A percentile compares a stretch with the other conserved stretches of the same genome.
phyloP scores from a whole-genome alignment of 2,888 invertebrate genomes.

The Cheilosia vernalis region DNA sequence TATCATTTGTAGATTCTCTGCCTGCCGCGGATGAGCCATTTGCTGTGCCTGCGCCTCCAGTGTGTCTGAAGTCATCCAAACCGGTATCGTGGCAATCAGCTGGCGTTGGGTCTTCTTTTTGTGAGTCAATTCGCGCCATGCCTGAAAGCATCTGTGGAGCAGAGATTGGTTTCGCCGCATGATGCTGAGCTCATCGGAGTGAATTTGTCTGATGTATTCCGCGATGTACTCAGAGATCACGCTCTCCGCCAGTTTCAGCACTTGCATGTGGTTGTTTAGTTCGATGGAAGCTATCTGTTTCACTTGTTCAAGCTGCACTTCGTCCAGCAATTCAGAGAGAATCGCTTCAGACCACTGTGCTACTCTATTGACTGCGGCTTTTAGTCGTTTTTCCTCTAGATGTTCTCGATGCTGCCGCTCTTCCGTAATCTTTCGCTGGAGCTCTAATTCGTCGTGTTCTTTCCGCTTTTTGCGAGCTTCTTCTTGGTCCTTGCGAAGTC shows the following conservation, averaged over 20 bases:
- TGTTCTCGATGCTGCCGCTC: slow-evolving; percentile 28
- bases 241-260: slow-evolving; percentile 74
- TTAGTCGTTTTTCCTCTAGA: slow-evolving; percentile 27
- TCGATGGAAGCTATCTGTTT: slow-evolving; percentile 77
- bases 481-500: slow-evolving; percentile 76
- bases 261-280: slow-evolving; percentile 76
- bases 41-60: slow-evolving; percentile 78
- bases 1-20: slow-evolving; percentile 83
- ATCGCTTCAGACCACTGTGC: slow-evolving; percentile 20
- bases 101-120: slow-evolving; percentile 84
- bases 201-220: slow-evolving; percentile 79
- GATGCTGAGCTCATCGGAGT: slow-evolving; percentile 81
- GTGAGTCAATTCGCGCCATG: slow-evolving; percentile 83
- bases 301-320: slow-evolving; percentile 75
- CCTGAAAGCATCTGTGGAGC: slow-evolving; percentile 81
- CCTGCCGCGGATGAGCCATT: slow-evolving; percentile 83
- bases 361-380: slow-evolving; percentile 6
- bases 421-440: slow-evolving; percentile 17
- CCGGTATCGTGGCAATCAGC: slow-evolving; percentile 85
- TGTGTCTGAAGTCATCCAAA: slow-evolving; percentile 84
- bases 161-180: slow-evolving; percentile 80
- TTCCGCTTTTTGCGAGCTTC: slow-evolving; percentile 69
- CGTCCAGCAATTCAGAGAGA: slow-evolving; percentile 57
- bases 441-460: slow-evolving; percentile 62
- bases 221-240: slow-evolving; percentile 77